Evolutionary conservation across 2,888 invertebrate genomes (phyloP), one percentile per base, ranked within the genome.

Genomic region (Pandemis cinnamomeana): DNA sequence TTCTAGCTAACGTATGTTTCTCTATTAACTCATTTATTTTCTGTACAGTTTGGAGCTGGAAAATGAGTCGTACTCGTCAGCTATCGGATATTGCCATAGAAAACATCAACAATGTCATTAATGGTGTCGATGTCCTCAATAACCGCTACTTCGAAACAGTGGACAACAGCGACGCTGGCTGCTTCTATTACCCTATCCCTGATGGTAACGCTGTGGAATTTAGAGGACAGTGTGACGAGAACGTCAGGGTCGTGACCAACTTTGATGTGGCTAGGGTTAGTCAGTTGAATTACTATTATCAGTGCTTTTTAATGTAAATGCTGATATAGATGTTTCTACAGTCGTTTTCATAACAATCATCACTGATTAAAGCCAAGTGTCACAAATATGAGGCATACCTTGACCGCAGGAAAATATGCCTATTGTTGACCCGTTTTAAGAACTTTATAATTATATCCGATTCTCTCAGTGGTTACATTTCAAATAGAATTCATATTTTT

Each of bases 11-110:
- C 20, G 20, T 20, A 20, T 0, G 27, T 36, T 36, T 36, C 27
- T 36, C 27, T 7, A 61, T 7, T 61, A 41, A 41, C 41, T n/a
- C 7, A 2, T 1, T n/a, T 61, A n/a, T n/a, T 41, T 61, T 94
- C 70, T 88, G 91, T 48, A 92, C 93, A 20, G 95, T 95, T 13
- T 76, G 72, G 69, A 77, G 78, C 46, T 80, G 79, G 80, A 80
- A 80, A 44, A 61, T 80, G 44, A 79, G 80, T 27, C 73, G 82
- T 61, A 76, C 71, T 1, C 72, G 70, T 41, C 69, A 71, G 5
- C 48, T 79, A 13, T 44, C 74, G 13, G 44, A 64, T 11, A 41
- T 55, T 10, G 78, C 76, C 8, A 55, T 36, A 0, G 48, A 41
- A 11, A 78, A 75, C 13, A 78, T 79, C 42, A 64, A 75, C 36